Evolutionary conservation across 2,888 invertebrate species (phyloP), one percentile per base, ranked within the genome.

Genomic region (Eudasyphora cyanicolor): DNA sequence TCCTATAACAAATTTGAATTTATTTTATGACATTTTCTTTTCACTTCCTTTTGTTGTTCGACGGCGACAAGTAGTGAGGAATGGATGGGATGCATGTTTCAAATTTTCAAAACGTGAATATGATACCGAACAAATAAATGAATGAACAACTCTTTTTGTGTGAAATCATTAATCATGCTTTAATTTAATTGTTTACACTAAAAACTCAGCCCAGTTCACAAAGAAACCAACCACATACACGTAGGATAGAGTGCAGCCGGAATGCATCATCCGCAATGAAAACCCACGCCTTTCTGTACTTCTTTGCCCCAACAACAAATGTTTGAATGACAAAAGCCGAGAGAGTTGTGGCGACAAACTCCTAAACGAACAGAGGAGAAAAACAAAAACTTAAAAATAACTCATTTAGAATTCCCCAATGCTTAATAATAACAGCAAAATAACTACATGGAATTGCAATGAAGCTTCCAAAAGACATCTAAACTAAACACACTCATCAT

Each of bases 361-460:
- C 70, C 35, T 35, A 60, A 10, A 14, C 10, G 71, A 38, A 21
- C n/a, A 62, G 51, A 77, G 69, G 60, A 6, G 8, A 10, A 74
- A 67, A 79, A 76, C 79, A 77, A 19, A 35, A 38, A 60, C 29
- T 60, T 57, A 78, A 81, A 81, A 81, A 84, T 84, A 84, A 84
- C 84, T 84, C 81, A 84, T 84, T 84, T 84, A 81, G 78, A 84
- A 84, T 79, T 84, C 84, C 84, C 84, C 84, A 76, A 79, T 76
- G 84, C 67, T 84, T 81, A 84, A 81, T 84, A 84, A 83, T 78
- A 78, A 60, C 57, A 57, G 60, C 57, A 57, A 73, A 73, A 54
- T 73, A 57, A 57, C 54, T 73, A 73, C 57, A 57, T 42, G 24
- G 54, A 21, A 24, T 54, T 71, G 71, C 71, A 54, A 54, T 54